Conservation (phyloP, 2,888 invertebrate species). For the Lasioglossum calceatum region DNA sequence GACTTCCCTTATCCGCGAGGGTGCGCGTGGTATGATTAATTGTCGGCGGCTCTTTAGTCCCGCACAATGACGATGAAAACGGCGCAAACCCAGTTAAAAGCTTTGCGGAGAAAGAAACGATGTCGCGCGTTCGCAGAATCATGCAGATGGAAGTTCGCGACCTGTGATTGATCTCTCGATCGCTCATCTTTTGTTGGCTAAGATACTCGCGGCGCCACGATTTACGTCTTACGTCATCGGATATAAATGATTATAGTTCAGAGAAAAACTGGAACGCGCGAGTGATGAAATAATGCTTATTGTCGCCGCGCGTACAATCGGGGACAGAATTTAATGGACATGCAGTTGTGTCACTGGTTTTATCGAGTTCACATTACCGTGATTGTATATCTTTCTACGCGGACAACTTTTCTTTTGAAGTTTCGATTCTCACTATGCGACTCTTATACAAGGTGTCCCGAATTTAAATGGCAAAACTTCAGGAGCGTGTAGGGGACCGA, state of each 20-base stretch:
- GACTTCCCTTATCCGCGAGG: slow-evolving; percentile 49
- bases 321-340: not conserved
- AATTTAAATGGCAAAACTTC: too few relatives aligned
- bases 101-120: not conserved
- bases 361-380: not conserved
- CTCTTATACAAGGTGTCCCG: too few relatives aligned
- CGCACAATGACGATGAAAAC: not conserved
- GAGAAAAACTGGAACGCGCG: not conserved
- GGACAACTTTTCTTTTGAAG: too few relatives aligned
- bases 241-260: not conserved
- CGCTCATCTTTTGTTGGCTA: slow-evolving; percentile 3
- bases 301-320: not conserved
- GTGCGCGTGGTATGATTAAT: slow-evolving; percentile 63
- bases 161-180: slow-evolving; percentile 6
- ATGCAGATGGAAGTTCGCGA: not conserved
- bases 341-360: not conserved
- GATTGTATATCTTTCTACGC: not conserved
- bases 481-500: too few relatives aligned
- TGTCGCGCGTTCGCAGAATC: not conserved
- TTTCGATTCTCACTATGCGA: too few relatives aligned
- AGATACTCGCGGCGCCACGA: not conserved
- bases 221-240: not conserved
- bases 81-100: not conserved
- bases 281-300: not conserved
- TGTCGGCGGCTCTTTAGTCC: slow-evolving; percentile 29